Conservation (phyloP, 2,113 vertebrate genomes). For the Catagonus wagneri region DNA sequence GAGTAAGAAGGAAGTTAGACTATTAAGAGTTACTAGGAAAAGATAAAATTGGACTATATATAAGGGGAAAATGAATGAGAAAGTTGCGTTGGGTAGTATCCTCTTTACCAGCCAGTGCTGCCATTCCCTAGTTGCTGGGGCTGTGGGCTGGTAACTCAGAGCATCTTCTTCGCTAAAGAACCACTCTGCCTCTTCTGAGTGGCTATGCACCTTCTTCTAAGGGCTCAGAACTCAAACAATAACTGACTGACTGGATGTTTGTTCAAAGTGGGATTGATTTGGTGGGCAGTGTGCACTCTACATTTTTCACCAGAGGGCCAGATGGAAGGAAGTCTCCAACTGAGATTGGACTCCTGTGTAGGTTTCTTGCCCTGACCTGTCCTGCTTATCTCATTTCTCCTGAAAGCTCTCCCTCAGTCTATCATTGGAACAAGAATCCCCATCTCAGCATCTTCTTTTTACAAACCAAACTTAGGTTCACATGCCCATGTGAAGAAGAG, state of each 20-base stretch:
- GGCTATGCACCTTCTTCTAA: accelerated
- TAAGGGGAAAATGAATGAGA: neutral
- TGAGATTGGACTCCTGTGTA: neutral
- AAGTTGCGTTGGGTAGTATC: neutral
- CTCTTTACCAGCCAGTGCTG: neutral
- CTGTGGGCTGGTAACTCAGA: neutral
- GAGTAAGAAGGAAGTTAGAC: neutral
- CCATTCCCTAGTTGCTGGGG: neutral
- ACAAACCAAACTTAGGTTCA: neutral
- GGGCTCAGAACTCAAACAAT: neutral
- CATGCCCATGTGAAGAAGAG: neutral
- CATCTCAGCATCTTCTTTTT: neutral
- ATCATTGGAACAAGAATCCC: neutral
- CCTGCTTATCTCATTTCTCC: neutral
- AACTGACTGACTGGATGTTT: neutral
- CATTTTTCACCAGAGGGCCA: neutral
- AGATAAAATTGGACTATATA: neutral
- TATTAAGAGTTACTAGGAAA: neutral
- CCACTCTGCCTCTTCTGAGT: neutral
- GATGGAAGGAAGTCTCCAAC: neutral
- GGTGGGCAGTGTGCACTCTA: neutral
- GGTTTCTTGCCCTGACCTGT: neutral
- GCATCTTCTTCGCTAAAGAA: neutral
- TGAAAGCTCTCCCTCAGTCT: neutral
- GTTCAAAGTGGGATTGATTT: neutral